phyloP scores from a whole-genome alignment of 2,888 invertebrate genomes.

The Scaptomyza polygonia region DNA sequence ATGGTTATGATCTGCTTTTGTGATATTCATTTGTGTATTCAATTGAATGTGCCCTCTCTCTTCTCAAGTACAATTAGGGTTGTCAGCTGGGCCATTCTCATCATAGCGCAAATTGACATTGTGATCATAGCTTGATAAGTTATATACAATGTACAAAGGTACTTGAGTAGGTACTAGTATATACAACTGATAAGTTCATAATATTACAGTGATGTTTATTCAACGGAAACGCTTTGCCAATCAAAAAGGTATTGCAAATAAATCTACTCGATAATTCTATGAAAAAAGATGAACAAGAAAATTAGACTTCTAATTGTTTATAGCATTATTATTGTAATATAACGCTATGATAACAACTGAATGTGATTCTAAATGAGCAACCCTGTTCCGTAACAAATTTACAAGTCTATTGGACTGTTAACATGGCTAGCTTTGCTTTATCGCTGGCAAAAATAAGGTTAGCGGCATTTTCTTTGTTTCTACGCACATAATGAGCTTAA shows the following conservation, averaged over 20 bases:
- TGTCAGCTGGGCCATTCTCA: conserved; percentile 26
- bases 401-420: conserved; percentile 29
- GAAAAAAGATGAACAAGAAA: too few species aligned
- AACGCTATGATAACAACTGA: too few species aligned
- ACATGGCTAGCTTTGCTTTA: conserved; percentile 35
- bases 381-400: conserved; percentile 10
- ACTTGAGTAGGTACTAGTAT: background rate
- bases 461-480: conserved; percentile 58
- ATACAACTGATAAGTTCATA: conserved; percentile 18
- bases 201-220: background rate
- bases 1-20: conserved; percentile 17
- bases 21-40: conserved; percentile 6
- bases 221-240: background rate
- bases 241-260: background rate
- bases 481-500: conserved; percentile 36
- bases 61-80: conserved; percentile 15
- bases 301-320: too few species aligned
- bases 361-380: background rate
- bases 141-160: conserved; percentile 4
- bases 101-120: conserved; percentile 34
- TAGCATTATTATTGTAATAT: too few species aligned
- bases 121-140: conserved; percentile 6
- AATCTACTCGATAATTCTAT: too few species aligned
- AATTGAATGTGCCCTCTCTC: conserved; percentile 23
- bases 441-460: conserved; percentile 41